These are phyloP conservation scores for Clupea harengus DNA, from an alignment of 2,113 vertebrate genomes.

Conservation along the genomic window DNA sequence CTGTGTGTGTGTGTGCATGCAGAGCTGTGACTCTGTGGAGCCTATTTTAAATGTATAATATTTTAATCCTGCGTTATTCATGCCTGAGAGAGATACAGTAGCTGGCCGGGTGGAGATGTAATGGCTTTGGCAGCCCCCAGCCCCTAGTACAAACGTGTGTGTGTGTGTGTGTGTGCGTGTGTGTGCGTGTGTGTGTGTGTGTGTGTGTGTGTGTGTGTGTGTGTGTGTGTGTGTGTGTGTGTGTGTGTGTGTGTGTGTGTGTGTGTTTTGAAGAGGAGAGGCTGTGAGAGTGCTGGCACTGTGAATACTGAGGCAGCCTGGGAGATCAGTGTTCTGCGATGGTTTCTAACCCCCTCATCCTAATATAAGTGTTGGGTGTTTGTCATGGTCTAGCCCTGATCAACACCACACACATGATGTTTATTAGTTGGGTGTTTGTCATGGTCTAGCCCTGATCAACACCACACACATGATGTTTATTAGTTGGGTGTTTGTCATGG, in stretches of 20 bases:
- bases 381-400: background rate
- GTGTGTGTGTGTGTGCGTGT: too few relatives aligned
- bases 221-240: background rate
- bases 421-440: too few relatives aligned
- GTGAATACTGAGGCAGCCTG: background rate
- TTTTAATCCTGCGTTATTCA: slow-evolving; percentile 36
- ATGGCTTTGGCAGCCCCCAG: slow-evolving; percentile 23
- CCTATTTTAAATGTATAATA: slow-evolving; percentile 20
- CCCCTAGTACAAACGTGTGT: slow-evolving; percentile 9
- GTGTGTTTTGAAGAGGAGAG: background rate
- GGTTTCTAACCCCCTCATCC: background rate
- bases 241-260: background rate
- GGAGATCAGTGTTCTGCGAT: background rate
- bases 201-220: too few relatives aligned
- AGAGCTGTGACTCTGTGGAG: background rate
- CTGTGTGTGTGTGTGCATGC: background rate
- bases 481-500: too few relatives aligned
- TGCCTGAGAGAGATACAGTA: background rate
- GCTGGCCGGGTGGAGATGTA: slow-evolving; percentile 14
- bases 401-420: background rate
- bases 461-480: background rate
- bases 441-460: background rate
- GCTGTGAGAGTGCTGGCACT: background rate
- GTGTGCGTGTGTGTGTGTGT: too few relatives aligned
- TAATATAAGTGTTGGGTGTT: too few relatives aligned